phyloP scores from a whole-genome alignment of 1,140 invertebrate species.

The Meloidogyne floridensis region DNA sequence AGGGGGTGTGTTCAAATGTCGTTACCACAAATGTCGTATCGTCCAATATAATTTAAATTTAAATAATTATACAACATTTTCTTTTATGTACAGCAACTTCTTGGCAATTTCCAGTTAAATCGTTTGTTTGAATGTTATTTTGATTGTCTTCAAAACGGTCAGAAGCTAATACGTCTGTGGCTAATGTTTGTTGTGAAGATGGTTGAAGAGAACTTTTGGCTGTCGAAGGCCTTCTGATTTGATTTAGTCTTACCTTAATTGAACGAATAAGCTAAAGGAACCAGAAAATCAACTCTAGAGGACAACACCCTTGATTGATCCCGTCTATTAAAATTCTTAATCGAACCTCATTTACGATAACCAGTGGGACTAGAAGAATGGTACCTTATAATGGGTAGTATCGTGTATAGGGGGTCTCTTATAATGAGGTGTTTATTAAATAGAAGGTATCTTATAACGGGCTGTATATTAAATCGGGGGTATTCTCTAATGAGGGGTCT shows the following conservation, averaged over 20 bases:
- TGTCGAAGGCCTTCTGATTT: background rate
- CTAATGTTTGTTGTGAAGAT: too few species aligned
- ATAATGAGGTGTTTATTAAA: background rate
- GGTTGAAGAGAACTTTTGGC: background rate
- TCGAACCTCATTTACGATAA: too few species aligned
- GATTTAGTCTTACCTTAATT: background rate
- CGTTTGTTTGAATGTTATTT: background rate
- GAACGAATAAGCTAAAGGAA: too few species aligned
- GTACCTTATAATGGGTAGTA: too few species aligned
- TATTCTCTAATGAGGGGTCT: background rate
- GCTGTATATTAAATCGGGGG: background rate
- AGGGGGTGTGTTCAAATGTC: too few species aligned
- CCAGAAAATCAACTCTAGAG: background rate
- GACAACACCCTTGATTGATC: background rate
- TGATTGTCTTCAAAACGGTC: background rate
- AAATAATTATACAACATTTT: slow-evolving; percentile 27
- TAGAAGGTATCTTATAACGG: background rate
- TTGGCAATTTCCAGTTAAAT: background rate
- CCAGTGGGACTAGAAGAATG: too few species aligned
- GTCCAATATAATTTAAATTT: background rate
- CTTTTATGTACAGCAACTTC: slow-evolving; percentile 10
- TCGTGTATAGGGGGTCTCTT: too few species aligned
- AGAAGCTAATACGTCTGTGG: too few species aligned
- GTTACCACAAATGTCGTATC: too few species aligned
- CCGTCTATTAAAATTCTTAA: background rate